phyloP scores from a whole-genome alignment of 2,113 vertebrate species.

The Myrmecophaga tridactyla region DNA sequence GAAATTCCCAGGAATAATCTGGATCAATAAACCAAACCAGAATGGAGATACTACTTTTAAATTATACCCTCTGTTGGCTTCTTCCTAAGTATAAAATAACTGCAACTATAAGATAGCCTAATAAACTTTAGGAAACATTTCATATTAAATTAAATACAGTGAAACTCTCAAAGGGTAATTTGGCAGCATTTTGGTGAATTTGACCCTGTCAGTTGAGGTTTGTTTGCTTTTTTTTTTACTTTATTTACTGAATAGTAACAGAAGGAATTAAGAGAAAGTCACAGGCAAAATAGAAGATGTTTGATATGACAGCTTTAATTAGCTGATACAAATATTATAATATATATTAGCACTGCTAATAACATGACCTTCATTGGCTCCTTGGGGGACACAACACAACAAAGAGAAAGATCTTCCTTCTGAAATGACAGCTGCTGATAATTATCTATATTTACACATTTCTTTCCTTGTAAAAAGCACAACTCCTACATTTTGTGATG shows the following conservation, averaged over 20 bases:
- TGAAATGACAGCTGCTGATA: slow-evolving; percentile 68
- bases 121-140: not conserved
- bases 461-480: not conserved
- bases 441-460: not conserved
- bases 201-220: not conserved
- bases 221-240: not conserved
- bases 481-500: slow-evolving; percentile 16
- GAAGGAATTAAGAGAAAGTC: slow-evolving; percentile 46
- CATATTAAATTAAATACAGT: not conserved
- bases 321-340: slow-evolving; percentile 74
- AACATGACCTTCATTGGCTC: slow-evolving; percentile 71
- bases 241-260: slow-evolving; percentile 26
- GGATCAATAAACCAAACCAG: not conserved
- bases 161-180: not conserved
- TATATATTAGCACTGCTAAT: slow-evolving; percentile 74
- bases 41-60: not conserved
- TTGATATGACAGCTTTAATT: slow-evolving; percentile 79
- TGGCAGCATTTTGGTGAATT: not conserved
- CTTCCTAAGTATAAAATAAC: not conserved
- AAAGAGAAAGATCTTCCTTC: slow-evolving; percentile 71
- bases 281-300: slow-evolving; percentile 50
- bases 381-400: slow-evolving; percentile 50
- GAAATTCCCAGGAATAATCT: slow-evolving; percentile 13
- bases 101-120: not conserved
- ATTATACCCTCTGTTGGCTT: not conserved